Base-by-base conservation (phyloP, 2,113 vertebrate genomes). In the Tychaedon coryphoeus region DNA sequence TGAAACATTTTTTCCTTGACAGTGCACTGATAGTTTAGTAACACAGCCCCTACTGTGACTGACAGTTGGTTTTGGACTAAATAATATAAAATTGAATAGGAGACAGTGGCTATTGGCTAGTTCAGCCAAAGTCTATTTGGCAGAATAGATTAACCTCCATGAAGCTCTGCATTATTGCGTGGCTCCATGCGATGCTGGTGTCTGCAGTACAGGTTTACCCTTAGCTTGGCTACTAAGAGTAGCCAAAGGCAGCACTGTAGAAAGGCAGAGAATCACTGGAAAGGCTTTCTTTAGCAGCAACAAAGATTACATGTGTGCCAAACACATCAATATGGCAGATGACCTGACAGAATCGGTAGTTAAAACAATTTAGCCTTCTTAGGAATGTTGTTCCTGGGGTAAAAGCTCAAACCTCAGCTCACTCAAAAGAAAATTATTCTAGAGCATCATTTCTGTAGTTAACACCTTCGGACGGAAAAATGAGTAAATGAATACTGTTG, bases 1-100 rank as follows among this genome's bases (percentile, higher is more conserved):
- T 95, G 93, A 95, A 95, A 28, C 45, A 86, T 78, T 95, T 94
- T 95, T 87, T 90, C 50, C 89, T 95, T 91, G 71, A 95, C 77
- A 50, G 42, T 91, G 65, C 89, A 78, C 89, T 75, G 47, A 78
- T 53, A 92, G 79, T 93, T 93, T 88, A 95, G 86, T 36, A 91
- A 92, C 79, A 78, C 51, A 89, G 69, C 29, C 28, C 86, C 91
- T 74, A 31, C 83, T 60, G 94, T 94, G 94, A 93, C 60, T 96
- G 75, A 96, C 88, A 86, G 88, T 86, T 86, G 54, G 26, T 43
- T 95, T 95, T 78, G 91, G 60, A 92, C 67, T 92, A 93, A 86
- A 92, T 82, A 29, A 70, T 40, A 20, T 80, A 74, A 72, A 95
- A 93, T 40, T 77, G 43, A 92, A 69, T 75, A 93, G 81, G 54